Evolutionary conservation across 1,140 invertebrate species (phyloP), one percentile per base, ranked within the genome.

Genomic region (Agrilus planipennis): DNA sequence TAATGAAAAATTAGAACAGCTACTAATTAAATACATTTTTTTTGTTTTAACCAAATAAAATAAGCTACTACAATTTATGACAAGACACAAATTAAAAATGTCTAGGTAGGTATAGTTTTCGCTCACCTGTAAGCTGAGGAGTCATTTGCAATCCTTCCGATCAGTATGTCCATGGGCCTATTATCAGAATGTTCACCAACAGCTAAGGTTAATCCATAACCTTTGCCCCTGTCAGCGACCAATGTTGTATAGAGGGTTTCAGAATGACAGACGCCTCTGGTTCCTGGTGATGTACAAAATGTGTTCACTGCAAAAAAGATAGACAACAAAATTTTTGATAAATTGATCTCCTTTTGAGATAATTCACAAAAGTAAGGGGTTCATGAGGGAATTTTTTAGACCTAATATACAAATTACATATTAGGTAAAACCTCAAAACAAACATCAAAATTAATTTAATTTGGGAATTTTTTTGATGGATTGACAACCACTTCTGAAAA

Each of bases 61-160:
- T n/a, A n/a, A n/a, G n/a, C n/a, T n/a, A n/a, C n/a, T n/a, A n/a
- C n/a, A n/a, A n/a, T n/a, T n/a, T n/a, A n/a, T n/a, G n/a, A n/a
- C n/a, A n/a, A n/a, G n/a, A n/a, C n/a, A n/a, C n/a, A n/a, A n/a
- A n/a, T n/a, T n/a, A n/a, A n/a, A n/a, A n/a, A n/a, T n/a, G n/a
- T n/a, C n/a, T n/a, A n/a, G n/a, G n/a, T n/a, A n/a, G n/a, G n/a
- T n/a, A n/a, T n/a, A n/a, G n/a, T n/a, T n/a, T n/a, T n/a, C n/a
- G 50, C 52, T 58, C 65, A 85, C 83, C 74, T 80, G 49, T 84
- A 82, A 12, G 82, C 81, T 11, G 81, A 72, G 27, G 81, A 79
- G 47, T 77, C 73, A 1, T 72, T 67, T 23, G 77, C 75, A 12
- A 87, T 72, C 46, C 72, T 70, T 0, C 71, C 71, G 29, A 86